Conservation (phyloP, 2,113 vertebrate genomes). For the Apteryx owenii region DNA sequence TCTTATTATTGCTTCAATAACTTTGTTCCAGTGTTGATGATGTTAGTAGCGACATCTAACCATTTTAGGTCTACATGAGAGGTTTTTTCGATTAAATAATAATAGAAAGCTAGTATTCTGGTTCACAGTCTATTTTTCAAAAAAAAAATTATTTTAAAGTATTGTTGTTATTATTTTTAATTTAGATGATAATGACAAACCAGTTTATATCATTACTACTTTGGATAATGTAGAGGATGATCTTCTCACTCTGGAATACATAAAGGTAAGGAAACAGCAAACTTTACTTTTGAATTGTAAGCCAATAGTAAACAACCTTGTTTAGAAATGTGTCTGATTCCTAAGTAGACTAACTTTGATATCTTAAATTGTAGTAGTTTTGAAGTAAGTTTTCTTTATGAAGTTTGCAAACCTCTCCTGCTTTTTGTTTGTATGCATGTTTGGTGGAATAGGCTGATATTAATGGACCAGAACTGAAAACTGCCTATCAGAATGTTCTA, state of each 20-base stretch:
- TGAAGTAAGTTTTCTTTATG: not conserved
- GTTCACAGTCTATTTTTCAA: not conserved
- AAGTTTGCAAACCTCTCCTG: not conserved
- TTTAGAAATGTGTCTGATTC: not conserved
- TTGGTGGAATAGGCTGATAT: slow-evolving; percentile 83
- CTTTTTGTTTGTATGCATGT: not conserved
- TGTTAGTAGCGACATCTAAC: not conserved
- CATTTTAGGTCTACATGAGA: not conserved
- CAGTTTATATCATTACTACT: slow-evolving; percentile 92
- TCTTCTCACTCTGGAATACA: slow-evolving; percentile 89
- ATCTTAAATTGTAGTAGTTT: not conserved
- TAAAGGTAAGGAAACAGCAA: slow-evolving; percentile 80
- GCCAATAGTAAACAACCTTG: not conserved
- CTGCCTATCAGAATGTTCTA: slow-evolving; percentile 85
- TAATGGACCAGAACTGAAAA: slow-evolving; percentile 86
- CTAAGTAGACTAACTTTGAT: not conserved
- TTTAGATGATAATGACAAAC: slow-evolving; percentile 87
- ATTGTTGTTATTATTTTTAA: not conserved
- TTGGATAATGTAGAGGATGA: slow-evolving; percentile 92
- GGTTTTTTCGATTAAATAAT: not conserved
- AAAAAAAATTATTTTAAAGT: not conserved
- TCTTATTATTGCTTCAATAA: not conserved
- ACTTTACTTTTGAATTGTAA: not conserved
- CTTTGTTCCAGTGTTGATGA: not conserved
- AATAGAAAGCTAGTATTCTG: not conserved